Evolutionary conservation across 2,113 vertebrate species (phyloP).

Genomic region (Phycodurus eques): DNA sequence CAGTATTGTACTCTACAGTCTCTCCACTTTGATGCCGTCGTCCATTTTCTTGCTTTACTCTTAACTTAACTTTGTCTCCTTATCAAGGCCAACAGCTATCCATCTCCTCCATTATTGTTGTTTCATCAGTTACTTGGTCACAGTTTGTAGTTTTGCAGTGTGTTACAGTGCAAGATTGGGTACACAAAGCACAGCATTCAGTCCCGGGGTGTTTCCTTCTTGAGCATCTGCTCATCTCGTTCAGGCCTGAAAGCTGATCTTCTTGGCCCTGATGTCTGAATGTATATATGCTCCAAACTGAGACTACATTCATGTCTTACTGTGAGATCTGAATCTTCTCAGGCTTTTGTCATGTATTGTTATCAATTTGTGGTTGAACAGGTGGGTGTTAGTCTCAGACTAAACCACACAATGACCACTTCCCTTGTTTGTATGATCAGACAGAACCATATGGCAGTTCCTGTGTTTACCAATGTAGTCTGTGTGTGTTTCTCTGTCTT

Average conservation of each 20-base stretch:
- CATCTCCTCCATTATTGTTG: not conserved
- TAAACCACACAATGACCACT: constrained; percentile 5
- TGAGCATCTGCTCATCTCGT: constrained; percentile 52
- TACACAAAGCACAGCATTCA: constrained; percentile 29
- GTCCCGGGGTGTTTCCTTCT: constrained; percentile 42
- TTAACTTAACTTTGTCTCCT: too few species aligned
- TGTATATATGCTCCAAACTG: constrained; percentile 26
- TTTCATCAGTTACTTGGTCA: not conserved
- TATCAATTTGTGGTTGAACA: constrained; percentile 7
- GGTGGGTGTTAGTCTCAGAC: constrained; percentile 14
- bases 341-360: not conserved
- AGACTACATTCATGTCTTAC: constrained; percentile 24
- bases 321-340: constrained; percentile 13
- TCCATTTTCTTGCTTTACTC: too few species aligned
- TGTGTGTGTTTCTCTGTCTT: constrained; percentile 25
- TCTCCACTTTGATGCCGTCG: too few species aligned
- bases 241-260: constrained; percentile 48
- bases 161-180: constrained; percentile 23
- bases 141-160: constrained; percentile 1
- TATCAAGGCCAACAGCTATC: too few species aligned
- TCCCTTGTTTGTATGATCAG: constrained; percentile 16
- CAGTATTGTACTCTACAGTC: too few species aligned
- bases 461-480: constrained; percentile 23
- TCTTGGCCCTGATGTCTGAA: constrained; percentile 43
- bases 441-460: constrained; percentile 25